A percentile compares a stretch with the other conserved stretches of the same genome.
phyloP scores from a whole-genome alignment of 35 echinoderm and acorn worm genomes.

The Amphiura filiformis region DNA sequence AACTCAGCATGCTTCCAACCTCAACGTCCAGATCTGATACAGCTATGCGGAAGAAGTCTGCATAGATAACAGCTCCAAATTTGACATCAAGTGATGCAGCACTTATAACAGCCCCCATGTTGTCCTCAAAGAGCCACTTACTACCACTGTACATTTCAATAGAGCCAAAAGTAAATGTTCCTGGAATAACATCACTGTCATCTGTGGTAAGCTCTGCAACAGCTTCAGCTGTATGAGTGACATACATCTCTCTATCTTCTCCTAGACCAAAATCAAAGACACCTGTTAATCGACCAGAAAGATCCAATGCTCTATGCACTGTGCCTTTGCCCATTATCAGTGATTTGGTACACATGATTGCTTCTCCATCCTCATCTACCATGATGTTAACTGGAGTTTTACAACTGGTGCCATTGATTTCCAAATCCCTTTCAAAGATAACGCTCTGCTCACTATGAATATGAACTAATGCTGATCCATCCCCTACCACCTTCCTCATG shows the following conservation, averaged over 20 bases:
- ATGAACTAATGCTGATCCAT: conserved; percentile 76
- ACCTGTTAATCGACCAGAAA: conserved; percentile 60
- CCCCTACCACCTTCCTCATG: conserved; percentile 70
- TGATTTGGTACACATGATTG: conserved; percentile 59
- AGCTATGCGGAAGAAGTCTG: conserved; percentile 59
- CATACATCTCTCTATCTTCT: conserved; percentile 63
- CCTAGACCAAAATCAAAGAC: conserved; percentile 66
- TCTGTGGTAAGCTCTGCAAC: conserved; percentile 31
- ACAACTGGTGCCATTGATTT: conserved; percentile 45
- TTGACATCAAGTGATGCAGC: conserved; percentile 61
- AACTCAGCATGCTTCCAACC: conserved; percentile 52
- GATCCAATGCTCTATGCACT: conserved; percentile 46
- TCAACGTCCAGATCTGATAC: conserved; percentile 57
- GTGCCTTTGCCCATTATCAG: conserved; percentile 58
- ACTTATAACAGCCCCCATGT: conserved; percentile 72
- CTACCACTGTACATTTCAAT: conserved; percentile 66
- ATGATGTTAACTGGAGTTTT: conserved; percentile 59
- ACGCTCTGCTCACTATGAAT: conserved; percentile 64
- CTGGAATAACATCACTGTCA: not conserved
- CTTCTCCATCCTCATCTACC: conserved; percentile 55
- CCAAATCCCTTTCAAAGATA: conserved; percentile 57
- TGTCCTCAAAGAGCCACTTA: conserved; percentile 47
- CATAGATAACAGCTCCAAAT: conserved; percentile 61
- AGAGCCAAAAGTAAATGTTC: conserved; percentile 72
- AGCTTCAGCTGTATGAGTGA: conserved; percentile 59